Base-by-base conservation (phyloP, 2,888 invertebrate species). In the Scaptomyza flava region DNA sequence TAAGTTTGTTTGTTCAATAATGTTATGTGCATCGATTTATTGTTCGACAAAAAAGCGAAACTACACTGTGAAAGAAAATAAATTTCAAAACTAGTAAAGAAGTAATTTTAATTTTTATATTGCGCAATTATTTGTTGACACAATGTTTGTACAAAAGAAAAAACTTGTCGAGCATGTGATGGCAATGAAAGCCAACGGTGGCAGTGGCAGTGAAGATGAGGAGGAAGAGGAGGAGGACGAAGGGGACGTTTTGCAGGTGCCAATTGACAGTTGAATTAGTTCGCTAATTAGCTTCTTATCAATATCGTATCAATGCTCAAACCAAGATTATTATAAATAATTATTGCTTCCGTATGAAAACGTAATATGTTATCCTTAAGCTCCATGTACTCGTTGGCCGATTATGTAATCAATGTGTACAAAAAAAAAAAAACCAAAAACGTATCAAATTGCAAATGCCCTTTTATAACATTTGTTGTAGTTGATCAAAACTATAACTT, bases 111-210 rank as follows among this genome's bases (percentile, higher is more conserved):
- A 46, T 31, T 66, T 38, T 34, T 12, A 45, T 0, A 23, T 69
- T 69, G 33, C 34, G 27, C 42, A 68, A 14, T 20, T 41, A 54
- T n/a, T 51, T 72, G 63, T 53, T 48, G 46, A 27, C 72, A 70
- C 52, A 52, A 94, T 94, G 94, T 94, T 94, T 88, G 94, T 94
- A 64, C 93, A 93, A 82, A 94, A 93, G 57, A 92, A 80, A 59
- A 88, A 90, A 74, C 83, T 90, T 53, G 90, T 89, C 31, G 87
- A 91, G 57, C 86, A 90, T 84, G 91, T 93, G 46, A 92, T 92
- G 69, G 93, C 93, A 45, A 87, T 79, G 68, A 88, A 81, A 9
- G 87, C 62, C 17, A 79, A 78, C 42, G 88, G 70, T 12, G 93
- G 93, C n/a, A 93, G 93, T 50, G 93, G 93, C 69, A 93, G 93